Evolutionary conservation across 2,797 vertebrate genomes (phyloP).

Genomic region (Tiaroga cobitis): DNA sequence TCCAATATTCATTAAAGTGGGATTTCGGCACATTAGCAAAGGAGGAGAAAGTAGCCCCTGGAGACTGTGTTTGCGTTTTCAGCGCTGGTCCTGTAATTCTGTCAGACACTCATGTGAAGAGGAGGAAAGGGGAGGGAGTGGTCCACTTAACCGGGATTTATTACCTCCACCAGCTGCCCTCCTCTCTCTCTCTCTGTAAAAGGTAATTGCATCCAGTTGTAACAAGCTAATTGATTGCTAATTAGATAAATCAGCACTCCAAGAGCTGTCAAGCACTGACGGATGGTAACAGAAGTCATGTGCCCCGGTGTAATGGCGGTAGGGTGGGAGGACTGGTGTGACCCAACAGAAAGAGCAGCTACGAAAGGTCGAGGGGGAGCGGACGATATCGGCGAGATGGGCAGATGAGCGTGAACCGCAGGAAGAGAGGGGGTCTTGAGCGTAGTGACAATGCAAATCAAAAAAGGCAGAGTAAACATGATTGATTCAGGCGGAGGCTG

Average conservation of each 20-base stretch:
- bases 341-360: conserved; percentile 42
- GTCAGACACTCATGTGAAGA: conserved; percentile 78
- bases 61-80: conserved; percentile 83
- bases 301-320: conserved; percentile 66
- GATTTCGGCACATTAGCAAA: conserved; percentile 84
- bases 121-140: conserved; percentile 38
- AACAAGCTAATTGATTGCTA: conserved; percentile 99
- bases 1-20: conserved; percentile 87
- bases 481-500: conserved; percentile 86
- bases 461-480: conserved; percentile 84
- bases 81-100: conserved; percentile 83
- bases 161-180: conserved; percentile 96
- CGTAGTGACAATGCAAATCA: conserved; percentile 74
- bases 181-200: conserved; percentile 91
- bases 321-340: conserved; percentile 16
- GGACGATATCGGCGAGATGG: conserved; percentile 32
- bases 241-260: conserved; percentile 98
- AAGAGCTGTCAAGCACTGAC: conserved; percentile 91
- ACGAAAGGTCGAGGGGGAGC: conserved; percentile 42
- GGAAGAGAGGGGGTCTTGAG: conserved; percentile 35
- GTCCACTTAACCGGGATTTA: conserved; percentile 86
- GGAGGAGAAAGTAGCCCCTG: conserved; percentile 78
- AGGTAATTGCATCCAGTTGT: conserved; percentile 99
- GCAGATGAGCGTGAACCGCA: conserved; percentile 46
- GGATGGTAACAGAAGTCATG: conserved; percentile 85